phyloP scores from a whole-genome alignment of 2,113 vertebrate genomes.

The Trichomycterus rosablanca region DNA sequence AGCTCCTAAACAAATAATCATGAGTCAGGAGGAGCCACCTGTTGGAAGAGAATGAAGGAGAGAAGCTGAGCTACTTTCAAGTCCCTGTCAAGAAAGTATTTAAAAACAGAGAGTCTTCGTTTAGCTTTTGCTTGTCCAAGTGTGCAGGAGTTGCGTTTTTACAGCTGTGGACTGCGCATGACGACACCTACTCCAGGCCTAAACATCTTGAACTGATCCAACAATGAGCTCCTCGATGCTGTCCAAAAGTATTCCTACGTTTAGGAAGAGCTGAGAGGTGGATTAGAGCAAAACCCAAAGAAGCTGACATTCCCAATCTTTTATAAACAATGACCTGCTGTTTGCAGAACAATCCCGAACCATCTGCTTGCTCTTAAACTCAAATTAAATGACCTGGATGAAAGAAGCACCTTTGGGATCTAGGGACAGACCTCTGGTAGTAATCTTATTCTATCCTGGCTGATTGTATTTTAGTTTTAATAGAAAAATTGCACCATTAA shows the following conservation, averaged over 20 bases:
- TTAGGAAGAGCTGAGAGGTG: not conserved
- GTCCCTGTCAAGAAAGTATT: too few relatives aligned
- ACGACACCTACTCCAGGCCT: constrained; percentile 17
- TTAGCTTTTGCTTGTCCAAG: too few relatives aligned
- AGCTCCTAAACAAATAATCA: constrained; percentile 25
- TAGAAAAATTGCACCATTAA: not conserved
- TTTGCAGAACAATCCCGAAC: constrained; percentile 27
- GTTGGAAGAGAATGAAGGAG: not conserved
- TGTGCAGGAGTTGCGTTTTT: too few relatives aligned
- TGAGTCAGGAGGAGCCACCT: constrained; percentile 19
- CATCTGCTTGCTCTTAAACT: constrained; percentile 11
- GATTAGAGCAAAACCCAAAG: too few relatives aligned
- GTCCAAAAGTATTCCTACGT: constrained; percentile 13
- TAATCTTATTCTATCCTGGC: not conserved
- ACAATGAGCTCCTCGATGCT: too few relatives aligned
- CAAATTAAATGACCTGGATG: not conserved
- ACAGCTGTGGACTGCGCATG: constrained; percentile 10
- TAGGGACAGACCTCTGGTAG: not conserved
- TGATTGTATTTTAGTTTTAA: constrained; percentile 16
- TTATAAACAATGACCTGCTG: constrained; percentile 3
- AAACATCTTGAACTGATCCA: not conserved
- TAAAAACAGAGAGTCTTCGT: too few relatives aligned
- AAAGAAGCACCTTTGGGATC: constrained; percentile 20
- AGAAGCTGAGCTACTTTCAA: constrained; percentile 14
- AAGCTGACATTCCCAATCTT: not conserved